A percentile compares a stretch with the other conserved stretches of the same genome.
phyloP scores from a whole-genome alignment of 2,113 vertebrate species.

The Serilophus lunatus region DNA sequence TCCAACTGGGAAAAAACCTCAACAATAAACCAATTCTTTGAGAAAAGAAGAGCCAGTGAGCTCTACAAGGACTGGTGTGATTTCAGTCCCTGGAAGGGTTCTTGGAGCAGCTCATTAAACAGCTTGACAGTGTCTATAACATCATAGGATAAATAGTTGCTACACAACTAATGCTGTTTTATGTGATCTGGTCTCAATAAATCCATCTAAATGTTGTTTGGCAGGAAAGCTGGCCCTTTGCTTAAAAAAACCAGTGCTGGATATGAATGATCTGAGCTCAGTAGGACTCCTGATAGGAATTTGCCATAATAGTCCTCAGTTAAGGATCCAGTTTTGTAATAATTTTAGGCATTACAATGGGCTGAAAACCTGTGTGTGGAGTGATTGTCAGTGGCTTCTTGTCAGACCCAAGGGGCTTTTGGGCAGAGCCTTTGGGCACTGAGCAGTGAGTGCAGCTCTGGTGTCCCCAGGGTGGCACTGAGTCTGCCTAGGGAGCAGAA shows the following conservation, averaged over 20 bases:
- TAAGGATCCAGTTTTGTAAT: not conserved
- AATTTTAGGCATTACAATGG: not conserved
- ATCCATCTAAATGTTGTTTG: not conserved
- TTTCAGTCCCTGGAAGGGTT: not conserved
- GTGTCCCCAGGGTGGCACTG: fast-evolving
- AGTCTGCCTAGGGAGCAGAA: not conserved
- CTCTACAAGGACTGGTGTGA: not conserved
- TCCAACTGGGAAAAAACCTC: not conserved
- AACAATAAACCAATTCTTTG: not conserved
- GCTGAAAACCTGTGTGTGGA: not conserved
- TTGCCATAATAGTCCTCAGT: not conserved
- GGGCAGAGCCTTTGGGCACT: not conserved
- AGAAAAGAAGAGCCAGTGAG: not conserved
- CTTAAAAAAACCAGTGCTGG: not conserved
- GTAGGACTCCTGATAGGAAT: not conserved
- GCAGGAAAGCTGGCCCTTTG: not conserved
- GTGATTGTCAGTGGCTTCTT: not conserved
- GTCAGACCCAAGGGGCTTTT: not conserved
- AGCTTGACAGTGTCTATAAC: not conserved
- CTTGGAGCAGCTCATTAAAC: not conserved
- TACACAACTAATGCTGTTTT: not conserved
- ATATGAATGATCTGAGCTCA: not conserved
- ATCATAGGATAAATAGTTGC: not conserved
- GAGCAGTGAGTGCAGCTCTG: not conserved
- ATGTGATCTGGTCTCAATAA: not conserved